Conservation (phyloP, 2,797 vertebrate genomes). For the Acanthiza pusilla region DNA sequence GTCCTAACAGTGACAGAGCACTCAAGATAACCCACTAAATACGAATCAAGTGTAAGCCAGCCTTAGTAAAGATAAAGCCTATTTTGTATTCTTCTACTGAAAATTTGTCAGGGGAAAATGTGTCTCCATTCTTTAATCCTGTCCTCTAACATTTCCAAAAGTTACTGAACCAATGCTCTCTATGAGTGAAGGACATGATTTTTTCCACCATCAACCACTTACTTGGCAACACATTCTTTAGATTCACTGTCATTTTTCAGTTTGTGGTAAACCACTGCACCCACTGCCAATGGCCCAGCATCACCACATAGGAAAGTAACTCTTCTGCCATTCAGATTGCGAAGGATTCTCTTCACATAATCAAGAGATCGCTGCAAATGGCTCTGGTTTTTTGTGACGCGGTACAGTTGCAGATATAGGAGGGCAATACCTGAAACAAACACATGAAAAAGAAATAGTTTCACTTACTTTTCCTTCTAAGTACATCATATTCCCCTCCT, state of each 20-base stretch:
- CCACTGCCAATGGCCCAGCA: constrained; percentile 90
- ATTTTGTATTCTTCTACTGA: neutral
- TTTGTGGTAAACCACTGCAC: constrained; percentile 88
- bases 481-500: neutral
- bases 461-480: neutral
- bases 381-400: constrained; percentile 76
- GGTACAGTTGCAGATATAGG: constrained; percentile 89
- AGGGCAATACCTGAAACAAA: constrained; percentile 85
- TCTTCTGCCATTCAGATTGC: constrained; percentile 88
- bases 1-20: neutral
- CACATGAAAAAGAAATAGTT: neutral
- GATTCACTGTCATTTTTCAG: constrained; percentile 83
- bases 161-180: neutral
- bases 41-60: neutral
- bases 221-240: constrained; percentile 89
- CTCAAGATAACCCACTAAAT: neutral
- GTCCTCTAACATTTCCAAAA: neutral
- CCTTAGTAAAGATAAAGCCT: neutral
- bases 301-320: constrained; percentile 96
- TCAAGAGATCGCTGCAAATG: constrained; percentile 90
- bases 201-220: constrained; percentile 35
- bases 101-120: neutral
- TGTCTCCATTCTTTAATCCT: neutral
- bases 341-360: constrained; percentile 89
- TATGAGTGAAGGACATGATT: neutral